Conservation (phyloP, 2,797 vertebrate species). For the Crenuchus spilurus region DNA sequence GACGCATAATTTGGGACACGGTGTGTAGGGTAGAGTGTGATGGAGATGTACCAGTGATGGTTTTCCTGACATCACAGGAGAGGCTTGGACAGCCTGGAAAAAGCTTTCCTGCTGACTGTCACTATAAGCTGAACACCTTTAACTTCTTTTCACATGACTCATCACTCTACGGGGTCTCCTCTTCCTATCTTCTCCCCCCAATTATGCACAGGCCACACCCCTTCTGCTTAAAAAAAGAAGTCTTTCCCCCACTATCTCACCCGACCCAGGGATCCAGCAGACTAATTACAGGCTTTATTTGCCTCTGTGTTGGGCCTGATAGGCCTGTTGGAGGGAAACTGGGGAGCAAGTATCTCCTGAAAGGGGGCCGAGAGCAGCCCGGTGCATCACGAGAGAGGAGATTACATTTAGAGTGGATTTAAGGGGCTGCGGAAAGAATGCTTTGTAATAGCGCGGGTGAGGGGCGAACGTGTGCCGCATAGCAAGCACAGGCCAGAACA, state of each 20-base stretch:
- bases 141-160: conserved; percentile 43
- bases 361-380: conserved; percentile 6
- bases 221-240: not conserved
- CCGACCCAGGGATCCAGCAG: conserved; percentile 6
- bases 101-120: conserved; percentile 42
- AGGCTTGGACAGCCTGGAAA: conserved; percentile 14
- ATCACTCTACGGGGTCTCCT: conserved; percentile 12
- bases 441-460: conserved; percentile 33
- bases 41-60: conserved; percentile 9
- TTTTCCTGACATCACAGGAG: conserved; percentile 34
- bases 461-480: conserved; percentile 12
- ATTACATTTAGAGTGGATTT: conserved; percentile 50
- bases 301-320: conserved; percentile 41
- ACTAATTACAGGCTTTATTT: conserved; percentile 51
- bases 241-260: conserved; percentile 31
- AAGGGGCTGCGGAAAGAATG: conserved; percentile 12
- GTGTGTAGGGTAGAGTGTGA: not conserved
- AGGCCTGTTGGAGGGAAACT: not conserved
- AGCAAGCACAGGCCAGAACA: not conserved
- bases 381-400: conserved; percentile 37
- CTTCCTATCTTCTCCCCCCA: conserved; percentile 7
- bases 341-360: conserved; percentile 32
- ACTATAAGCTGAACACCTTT: conserved; percentile 22
- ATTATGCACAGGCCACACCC: not conserved
- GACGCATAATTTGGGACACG: not conserved